A percentile compares a stretch with the other conserved stretches of the same genome.
Conservation (phyloP, 2,113 vertebrate species). For the Amblyopsis rosae region DNA sequence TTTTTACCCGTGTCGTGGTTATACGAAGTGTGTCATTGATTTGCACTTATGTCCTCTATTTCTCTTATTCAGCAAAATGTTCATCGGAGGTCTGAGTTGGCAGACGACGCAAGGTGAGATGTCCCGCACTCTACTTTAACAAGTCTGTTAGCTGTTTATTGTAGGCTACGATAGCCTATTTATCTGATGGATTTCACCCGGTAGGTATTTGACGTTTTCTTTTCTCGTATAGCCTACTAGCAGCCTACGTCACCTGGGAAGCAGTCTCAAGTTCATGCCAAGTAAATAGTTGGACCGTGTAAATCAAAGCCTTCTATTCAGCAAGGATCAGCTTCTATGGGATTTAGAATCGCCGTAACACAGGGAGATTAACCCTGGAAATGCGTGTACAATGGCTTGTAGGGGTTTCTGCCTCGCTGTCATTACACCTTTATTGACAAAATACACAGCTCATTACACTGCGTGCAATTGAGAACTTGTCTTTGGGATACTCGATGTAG, state of each 20-base stretch:
- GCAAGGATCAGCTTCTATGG: constrained; percentile 52
- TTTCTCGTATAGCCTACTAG: neutral
- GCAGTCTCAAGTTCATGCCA: constrained; percentile 31
- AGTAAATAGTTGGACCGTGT: constrained; percentile 43
- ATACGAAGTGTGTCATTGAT: constrained; percentile 33
- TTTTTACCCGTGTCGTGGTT: constrained; percentile 30
- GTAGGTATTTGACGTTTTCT: neutral
- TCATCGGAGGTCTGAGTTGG: constrained; percentile 95
- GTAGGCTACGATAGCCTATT: too few relatives aligned
- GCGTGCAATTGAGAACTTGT: constrained; percentile 34
- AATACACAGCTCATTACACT: constrained; percentile 3
- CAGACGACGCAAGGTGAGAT: constrained; percentile 95
- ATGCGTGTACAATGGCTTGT: constrained; percentile 42
- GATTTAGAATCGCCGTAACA: constrained; percentile 64
- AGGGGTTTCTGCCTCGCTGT: constrained; percentile 6
- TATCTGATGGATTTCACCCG: too few relatives aligned
- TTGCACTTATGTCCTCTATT: constrained; percentile 66
- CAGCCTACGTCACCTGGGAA: neutral
- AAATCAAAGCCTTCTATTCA: constrained; percentile 64
- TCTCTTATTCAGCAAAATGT: constrained; percentile 90
- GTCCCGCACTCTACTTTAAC: constrained; percentile 72
- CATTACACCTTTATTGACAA: constrained; percentile 5
- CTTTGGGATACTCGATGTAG: neutral
- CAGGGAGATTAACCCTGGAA: constrained; percentile 58
- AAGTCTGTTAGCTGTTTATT: constrained; percentile 29